Base-by-base conservation (phyloP, 2,888 invertebrate genomes). In the Stenurella melanura region DNA sequence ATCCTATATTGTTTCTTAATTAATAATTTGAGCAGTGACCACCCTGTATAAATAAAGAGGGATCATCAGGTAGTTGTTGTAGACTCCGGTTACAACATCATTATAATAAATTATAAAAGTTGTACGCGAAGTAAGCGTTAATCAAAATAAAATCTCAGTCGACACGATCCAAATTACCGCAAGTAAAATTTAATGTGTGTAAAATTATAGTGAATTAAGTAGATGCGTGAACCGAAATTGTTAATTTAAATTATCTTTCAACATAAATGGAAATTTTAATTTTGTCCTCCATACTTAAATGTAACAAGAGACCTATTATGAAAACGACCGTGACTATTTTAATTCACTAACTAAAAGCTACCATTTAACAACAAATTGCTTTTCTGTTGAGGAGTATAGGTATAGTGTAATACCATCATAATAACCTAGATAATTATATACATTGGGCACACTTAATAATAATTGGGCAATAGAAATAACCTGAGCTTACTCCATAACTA, bases 361-460 rank as follows among this genome's bases (percentile, higher is more conserved):
- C 58, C 30, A 12, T 56, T 57, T 69, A 34, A 38, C 19, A 69
- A 34, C 18, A 15, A 17, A 56, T 67, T 26, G 58, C 57, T 57
- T 58, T 57, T 34, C 57, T 56, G 12, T 11, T 38, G n/a, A n/a
- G 18, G 42, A 7, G 4, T 60, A 70, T 50, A 15, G n/a, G n/a
- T 50, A 50, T n/a, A 50, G 5, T n/a, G 50, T 50, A 50, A 50
- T 50, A 6, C 50, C 15, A 21, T 64, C 17, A 21, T 64, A 34
- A 73, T 73, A 66, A 58, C 63, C 66, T 58, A 67, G 58, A 67
- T 74, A 58, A 74, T 74, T 67, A 67, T 66, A 57, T 21, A 26
- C 38, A 42, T 30, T 42, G 66, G 50, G 15, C 15, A 67, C 60
- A 57, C 60, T 60, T 70, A 67, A 58, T 54, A 38, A 34, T 74